Conservation (phyloP, 2,113 vertebrate genomes). For the Hemichromis elongatus region DNA sequence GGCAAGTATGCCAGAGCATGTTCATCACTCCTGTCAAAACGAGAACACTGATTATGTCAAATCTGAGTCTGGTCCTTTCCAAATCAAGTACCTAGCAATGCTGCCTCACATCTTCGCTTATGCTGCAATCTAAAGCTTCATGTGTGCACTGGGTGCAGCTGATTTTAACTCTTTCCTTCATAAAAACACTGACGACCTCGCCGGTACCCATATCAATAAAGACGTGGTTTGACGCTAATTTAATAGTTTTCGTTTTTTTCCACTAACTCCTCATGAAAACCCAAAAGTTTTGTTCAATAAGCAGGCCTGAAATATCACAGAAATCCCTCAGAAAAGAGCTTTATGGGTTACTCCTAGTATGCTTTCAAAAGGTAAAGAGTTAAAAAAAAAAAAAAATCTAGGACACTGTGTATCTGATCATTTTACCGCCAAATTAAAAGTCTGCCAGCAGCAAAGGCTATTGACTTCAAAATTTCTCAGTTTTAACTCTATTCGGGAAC, state of each 20-base stretch:
- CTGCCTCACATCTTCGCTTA: not conserved
- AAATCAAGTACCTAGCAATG: not conserved
- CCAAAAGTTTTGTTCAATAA: not conserved
- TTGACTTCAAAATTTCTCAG: not conserved
- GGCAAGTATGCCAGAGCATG: conserved; percentile 22
- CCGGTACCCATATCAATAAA: not conserved
- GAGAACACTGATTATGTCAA: conserved; percentile 16
- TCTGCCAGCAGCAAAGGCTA: not conserved
- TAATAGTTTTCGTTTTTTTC: not conserved
- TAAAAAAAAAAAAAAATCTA: not conserved
- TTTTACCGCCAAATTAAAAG: not conserved
- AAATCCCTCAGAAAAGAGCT: not conserved
- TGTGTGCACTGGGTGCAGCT: not conserved
- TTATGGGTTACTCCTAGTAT: not conserved
- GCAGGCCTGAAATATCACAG: not conserved
- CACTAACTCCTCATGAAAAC: not conserved
- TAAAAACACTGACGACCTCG: not conserved
- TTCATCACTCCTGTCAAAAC: conserved; percentile 23
- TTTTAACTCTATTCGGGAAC: not conserved
- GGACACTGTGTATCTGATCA: not conserved
- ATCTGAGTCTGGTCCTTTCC: not conserved
- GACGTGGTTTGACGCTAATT: accelerated
- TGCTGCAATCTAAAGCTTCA: not conserved
- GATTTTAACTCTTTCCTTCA: not conserved
- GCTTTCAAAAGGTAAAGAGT: not conserved